Evolutionary conservation across 2,888 invertebrate genomes (phyloP).

Genomic region (Drosophila prolongata): DNA sequence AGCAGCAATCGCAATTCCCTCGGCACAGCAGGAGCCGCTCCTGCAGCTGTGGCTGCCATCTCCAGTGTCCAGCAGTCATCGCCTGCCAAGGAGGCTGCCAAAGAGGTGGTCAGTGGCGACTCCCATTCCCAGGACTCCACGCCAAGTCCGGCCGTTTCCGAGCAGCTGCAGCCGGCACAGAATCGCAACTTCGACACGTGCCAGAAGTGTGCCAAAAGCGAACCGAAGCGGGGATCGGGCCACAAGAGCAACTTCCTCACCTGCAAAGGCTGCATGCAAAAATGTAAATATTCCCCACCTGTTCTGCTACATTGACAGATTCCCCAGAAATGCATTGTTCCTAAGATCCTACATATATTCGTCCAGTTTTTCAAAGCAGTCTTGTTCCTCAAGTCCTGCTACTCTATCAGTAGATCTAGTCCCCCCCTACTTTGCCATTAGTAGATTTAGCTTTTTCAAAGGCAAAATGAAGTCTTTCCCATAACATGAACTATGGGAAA

Average conservation of each 20-base stretch:
- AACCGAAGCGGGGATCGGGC: conserved; percentile 74
- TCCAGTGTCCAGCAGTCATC: conserved; percentile 4
- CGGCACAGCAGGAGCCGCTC: conserved; percentile 14
- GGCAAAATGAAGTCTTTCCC: too few relatives aligned
- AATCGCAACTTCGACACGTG: conserved; percentile 64
- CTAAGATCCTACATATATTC: too few relatives aligned
- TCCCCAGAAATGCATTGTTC: too few relatives aligned
- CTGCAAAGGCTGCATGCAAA: conserved; percentile 76
- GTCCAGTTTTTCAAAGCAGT: too few relatives aligned
- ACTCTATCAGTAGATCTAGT: too few relatives aligned
- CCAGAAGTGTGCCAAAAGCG: conserved; percentile 69
- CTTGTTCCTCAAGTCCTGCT: too few relatives aligned
- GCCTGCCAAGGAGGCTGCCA: conserved; percentile 2
- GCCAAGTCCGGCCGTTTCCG: conserved; percentile 1
- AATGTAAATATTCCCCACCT: conserved; percentile 60
- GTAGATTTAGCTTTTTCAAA: too few relatives aligned
- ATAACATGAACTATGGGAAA: too few relatives aligned
- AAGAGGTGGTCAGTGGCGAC: conserved; percentile 1
- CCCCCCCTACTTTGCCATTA: too few relatives aligned
- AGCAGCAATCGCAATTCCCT: conserved; percentile 57
- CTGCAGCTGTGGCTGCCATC: conserved; percentile 20
- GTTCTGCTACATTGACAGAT: too few relatives aligned
- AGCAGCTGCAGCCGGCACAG: conserved; percentile 14
- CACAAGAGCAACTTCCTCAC: conserved; percentile 75
- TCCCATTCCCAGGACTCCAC: conserved; percentile 14